Evolutionary conservation across 2,113 vertebrate genomes (phyloP).

Genomic region (Megaleporinus macrocephalus): DNA sequence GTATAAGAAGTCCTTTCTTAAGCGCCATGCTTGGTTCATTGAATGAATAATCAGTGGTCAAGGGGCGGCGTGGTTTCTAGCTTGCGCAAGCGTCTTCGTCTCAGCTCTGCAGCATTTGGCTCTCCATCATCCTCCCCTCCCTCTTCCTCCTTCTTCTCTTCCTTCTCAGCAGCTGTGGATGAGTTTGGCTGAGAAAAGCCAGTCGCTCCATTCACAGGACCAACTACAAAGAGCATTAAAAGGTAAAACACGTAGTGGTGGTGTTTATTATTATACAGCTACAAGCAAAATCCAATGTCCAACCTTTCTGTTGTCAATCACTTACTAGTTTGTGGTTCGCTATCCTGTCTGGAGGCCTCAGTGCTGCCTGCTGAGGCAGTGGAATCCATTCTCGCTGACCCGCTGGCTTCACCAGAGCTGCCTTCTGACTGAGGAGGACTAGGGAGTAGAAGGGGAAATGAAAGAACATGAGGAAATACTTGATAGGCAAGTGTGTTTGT

Average conservation of each 20-base stretch:
- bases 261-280: too few relatives aligned
- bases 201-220: slow-evolving; percentile 48
- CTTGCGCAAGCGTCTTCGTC: slow-evolving; percentile 89
- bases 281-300: not conserved
- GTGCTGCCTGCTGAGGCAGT: slow-evolving; percentile 50
- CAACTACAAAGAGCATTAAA: slow-evolving; percentile 48
- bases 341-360: slow-evolving; percentile 51
- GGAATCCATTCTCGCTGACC: slow-evolving; percentile 36
- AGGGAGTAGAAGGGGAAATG: slow-evolving; percentile 10
- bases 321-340: slow-evolving; percentile 64
- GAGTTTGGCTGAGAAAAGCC: slow-evolving; percentile 69
- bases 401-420: slow-evolving; percentile 51
- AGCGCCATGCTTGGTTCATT: slow-evolving; percentile 29
- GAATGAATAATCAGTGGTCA: slow-evolving; percentile 76
- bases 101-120: slow-evolving; percentile 83
- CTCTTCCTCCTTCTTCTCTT: slow-evolving; percentile 49
- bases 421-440: slow-evolving; percentile 73
- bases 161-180: slow-evolving; percentile 53
- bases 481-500: not conserved
- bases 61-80: slow-evolving; percentile 75
- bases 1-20: slow-evolving; percentile 55
- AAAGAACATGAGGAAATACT: not conserved
- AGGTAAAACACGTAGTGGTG: too few relatives aligned
- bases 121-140: slow-evolving; percentile 73
- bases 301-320: not conserved